Conservation (phyloP, 1,140 invertebrate species). For the Drosophila paulistorum region DNA sequence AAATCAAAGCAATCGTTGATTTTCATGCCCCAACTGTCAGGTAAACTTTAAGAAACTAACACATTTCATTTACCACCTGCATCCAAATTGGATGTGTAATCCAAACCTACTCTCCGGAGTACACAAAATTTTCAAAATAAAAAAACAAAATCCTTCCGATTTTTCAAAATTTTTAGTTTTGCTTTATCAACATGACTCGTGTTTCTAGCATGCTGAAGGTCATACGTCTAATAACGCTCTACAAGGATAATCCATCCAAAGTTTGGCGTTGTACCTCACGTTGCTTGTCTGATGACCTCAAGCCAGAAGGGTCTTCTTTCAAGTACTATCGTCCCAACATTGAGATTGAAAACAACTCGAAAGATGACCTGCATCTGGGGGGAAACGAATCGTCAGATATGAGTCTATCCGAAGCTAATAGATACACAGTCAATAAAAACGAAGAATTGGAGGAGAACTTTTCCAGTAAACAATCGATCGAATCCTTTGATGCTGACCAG, state of each 20-base stretch:
- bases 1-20: neutral
- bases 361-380: too few relatives aligned
- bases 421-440: neutral
- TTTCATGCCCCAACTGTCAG: too few relatives aligned
- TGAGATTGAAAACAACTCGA: neutral
- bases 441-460: neutral
- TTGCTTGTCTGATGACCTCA: slow-evolving; percentile 9
- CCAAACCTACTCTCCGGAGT: neutral
- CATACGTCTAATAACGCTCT: neutral
- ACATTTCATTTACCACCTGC: neutral
- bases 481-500: neutral
- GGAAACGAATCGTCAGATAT: neutral
- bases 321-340: too few relatives aligned
- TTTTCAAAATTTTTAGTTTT: neutral
- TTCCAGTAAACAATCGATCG: neutral
- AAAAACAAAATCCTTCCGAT: neutral
- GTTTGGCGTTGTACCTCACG: neutral
- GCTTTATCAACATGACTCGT: slow-evolving; percentile 17
- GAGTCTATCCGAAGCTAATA: neutral
- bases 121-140: neutral
- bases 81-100: neutral
- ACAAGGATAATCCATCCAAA: neutral
- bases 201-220: neutral
- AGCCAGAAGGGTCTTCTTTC: neutral
- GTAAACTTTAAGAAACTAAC: neutral